These are phyloP conservation scores for Uromys caudimaculatus DNA, from an alignment of 2,797 vertebrate species.

Conservation along the genomic window DNA sequence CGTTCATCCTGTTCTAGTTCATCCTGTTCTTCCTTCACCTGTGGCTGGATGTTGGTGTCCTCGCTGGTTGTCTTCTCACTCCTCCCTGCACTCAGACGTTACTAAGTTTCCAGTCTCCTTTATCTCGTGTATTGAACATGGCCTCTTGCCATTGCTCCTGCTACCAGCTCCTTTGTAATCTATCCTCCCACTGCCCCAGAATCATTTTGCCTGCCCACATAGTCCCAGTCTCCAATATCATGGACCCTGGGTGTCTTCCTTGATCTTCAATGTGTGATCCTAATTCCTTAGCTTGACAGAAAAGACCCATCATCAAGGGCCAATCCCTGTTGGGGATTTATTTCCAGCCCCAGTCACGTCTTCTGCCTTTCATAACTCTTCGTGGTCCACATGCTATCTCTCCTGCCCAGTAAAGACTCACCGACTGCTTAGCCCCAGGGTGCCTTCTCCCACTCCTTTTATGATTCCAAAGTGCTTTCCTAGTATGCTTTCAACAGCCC, in stretches of 20 bases:
- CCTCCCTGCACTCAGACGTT: background rate
- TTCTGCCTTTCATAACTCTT: constrained; percentile 31
- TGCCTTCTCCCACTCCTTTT: constrained; percentile 17
- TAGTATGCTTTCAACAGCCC: constrained; percentile 56
- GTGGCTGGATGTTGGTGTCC: background rate
- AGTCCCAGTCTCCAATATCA: background rate
- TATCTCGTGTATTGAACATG: background rate
- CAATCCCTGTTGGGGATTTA: constrained; percentile 15
- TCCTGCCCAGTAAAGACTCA: constrained; percentile 22
- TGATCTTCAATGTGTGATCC: background rate
- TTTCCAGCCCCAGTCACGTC: constrained; percentile 52
- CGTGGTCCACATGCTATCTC: constrained; percentile 16
- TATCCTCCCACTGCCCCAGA: background rate
- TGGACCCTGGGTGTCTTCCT: background rate
- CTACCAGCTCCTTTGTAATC: background rate
- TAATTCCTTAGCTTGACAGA: background rate
- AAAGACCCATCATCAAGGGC: background rate
- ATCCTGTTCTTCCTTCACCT: background rate
- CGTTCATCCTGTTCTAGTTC: background rate
- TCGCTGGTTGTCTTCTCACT: background rate
- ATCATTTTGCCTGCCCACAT: background rate
- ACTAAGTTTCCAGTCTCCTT: background rate
- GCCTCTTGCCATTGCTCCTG: background rate
- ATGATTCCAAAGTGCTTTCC: constrained; percentile 51
- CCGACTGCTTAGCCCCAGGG: constrained; percentile 36